Evolutionary conservation across 2,797 vertebrate genomes (phyloP).

Genomic region (Iguana delicatissima): DNA sequence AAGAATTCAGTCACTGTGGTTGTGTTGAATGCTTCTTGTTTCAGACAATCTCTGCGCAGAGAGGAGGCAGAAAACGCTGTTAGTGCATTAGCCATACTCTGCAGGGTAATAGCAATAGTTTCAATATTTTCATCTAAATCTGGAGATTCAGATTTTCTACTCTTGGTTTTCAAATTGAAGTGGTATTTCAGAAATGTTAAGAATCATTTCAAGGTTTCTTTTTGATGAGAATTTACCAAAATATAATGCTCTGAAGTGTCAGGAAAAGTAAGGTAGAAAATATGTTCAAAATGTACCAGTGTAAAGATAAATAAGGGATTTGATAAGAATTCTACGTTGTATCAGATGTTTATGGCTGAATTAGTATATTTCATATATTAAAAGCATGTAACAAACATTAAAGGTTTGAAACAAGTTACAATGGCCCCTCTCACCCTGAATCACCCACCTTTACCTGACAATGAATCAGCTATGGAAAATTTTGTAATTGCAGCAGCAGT

Average conservation of each 20-base stretch:
- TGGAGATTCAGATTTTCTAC: not conserved
- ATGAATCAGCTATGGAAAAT: too few species aligned
- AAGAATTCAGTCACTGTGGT: not conserved
- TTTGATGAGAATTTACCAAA: too few species aligned
- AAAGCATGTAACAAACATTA: not conserved
- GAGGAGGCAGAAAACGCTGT: not conserved
- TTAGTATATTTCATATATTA: not conserved
- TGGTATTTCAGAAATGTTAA: too few species aligned
- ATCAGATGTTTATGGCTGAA: not conserved
- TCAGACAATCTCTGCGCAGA: not conserved
- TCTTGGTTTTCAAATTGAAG: not conserved
- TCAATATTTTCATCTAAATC: not conserved
- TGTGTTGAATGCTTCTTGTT: not conserved
- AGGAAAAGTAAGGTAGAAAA: not conserved
- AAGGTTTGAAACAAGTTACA: not conserved
- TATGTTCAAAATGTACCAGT: not conserved
- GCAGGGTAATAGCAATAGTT: too few species aligned
- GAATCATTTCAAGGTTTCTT: too few species aligned
- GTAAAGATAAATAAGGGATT: too few species aligned
- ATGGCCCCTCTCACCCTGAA: not conserved
- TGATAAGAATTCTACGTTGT: not conserved
- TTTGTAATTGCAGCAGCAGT: too few species aligned
- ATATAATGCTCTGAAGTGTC: too few species aligned
- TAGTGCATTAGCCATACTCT: too few species aligned
- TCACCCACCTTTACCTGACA: not conserved